These are phyloP conservation scores for Tenthredo mesomela DNA, from an alignment of 2,888 invertebrate genomes.

Conservation along the genomic window DNA sequence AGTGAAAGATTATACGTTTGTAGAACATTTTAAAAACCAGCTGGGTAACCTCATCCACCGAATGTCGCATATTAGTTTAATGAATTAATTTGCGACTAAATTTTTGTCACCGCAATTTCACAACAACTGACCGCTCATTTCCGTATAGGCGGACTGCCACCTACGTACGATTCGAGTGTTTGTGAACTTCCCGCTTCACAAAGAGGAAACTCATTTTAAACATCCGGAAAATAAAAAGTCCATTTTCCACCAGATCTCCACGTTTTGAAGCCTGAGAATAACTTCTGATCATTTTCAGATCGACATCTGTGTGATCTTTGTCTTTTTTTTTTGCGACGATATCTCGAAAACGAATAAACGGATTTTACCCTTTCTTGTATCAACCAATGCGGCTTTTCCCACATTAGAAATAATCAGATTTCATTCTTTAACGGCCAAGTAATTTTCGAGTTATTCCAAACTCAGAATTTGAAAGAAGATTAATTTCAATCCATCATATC, in stretches of 20 bases:
- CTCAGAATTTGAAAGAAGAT: background rate
- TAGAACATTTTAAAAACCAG: background rate
- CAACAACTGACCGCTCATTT: background rate
- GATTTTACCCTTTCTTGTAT: background rate
- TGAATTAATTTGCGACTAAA: background rate
- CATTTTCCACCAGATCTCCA: background rate
- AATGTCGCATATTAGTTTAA: background rate
- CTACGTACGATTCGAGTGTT: background rate
- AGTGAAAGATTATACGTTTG: background rate
- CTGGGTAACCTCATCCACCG: background rate
- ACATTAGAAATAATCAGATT: background rate
- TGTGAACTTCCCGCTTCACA: too few relatives aligned
- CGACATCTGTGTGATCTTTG: background rate
- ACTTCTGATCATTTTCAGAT: too few relatives aligned
- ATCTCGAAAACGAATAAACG: background rate
- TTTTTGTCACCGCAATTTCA: background rate
- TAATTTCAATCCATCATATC: background rate
- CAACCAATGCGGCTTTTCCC: background rate
- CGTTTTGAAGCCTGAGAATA: background rate
- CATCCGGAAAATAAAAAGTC: background rate
- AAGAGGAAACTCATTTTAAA: background rate
- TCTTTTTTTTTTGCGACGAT: background rate
- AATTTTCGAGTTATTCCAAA: background rate
- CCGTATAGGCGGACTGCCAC: background rate
- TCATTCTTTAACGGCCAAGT: background rate